These are phyloP conservation scores for Sarcophaga variegata DNA, from an alignment of 2,888 invertebrate genomes.

Conservation along the genomic window DNA sequence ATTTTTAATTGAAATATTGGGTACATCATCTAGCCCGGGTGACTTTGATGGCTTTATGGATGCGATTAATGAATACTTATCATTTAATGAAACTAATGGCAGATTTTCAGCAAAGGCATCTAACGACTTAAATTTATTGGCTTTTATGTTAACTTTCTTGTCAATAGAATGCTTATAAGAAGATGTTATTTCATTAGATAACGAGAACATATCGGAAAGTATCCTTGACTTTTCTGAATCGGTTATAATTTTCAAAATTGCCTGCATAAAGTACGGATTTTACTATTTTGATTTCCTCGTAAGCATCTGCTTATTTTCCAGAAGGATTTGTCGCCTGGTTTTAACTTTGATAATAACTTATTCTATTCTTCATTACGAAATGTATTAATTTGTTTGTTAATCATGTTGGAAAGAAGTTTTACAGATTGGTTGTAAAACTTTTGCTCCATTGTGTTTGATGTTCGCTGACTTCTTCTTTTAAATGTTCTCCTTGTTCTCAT, in stretches of 20 bases:
- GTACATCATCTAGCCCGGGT: not conserved
- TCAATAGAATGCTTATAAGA: slow-evolving; percentile 9
- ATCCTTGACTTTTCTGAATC: too few relatives aligned
- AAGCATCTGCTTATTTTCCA: too few relatives aligned
- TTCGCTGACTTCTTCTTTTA: too few relatives aligned
- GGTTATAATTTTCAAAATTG: too few relatives aligned
- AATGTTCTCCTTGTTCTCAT: too few relatives aligned
- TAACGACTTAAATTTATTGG: not conserved
- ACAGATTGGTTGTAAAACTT: slow-evolving; percentile 14
- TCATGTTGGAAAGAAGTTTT: slow-evolving; percentile 21
- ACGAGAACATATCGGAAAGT: too few relatives aligned
- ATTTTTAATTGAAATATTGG: slow-evolving; percentile 9
- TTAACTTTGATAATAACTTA: not conserved
- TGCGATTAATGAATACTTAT: too few relatives aligned
- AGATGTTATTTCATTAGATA: not conserved
- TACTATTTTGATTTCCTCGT: too few relatives aligned
- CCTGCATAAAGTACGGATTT: too few relatives aligned
- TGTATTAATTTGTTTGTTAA: slow-evolving; percentile 24
- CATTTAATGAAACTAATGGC: not conserved
- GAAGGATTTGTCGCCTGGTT: too few relatives aligned
- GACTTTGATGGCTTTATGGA: not conserved
- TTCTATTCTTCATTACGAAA: slow-evolving; percentile 30
- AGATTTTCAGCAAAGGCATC: not conserved
- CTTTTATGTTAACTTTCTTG: not conserved
- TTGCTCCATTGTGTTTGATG: too few relatives aligned